These are phyloP conservation scores for Pantherophis vulpinus DNA, from an alignment of 2,797 vertebrate genomes.

Conservation along the genomic window DNA sequence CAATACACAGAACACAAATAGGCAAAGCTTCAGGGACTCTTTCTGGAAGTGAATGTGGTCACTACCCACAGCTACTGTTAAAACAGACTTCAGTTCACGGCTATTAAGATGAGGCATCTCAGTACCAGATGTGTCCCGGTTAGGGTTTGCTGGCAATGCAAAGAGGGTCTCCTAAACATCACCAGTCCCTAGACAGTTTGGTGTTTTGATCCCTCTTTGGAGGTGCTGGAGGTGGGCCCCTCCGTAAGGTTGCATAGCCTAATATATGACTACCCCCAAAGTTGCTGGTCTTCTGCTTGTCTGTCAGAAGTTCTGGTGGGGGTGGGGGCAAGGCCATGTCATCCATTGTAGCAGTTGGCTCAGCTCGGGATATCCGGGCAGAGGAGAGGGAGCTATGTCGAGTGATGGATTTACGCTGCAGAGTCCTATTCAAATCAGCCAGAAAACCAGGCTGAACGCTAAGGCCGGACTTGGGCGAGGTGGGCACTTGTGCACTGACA, in stretches of 20 bases:
- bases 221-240: constrained; percentile 89
- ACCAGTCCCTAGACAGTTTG: constrained; percentile 91
- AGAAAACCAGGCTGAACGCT: constrained; percentile 91
- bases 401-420: constrained; percentile 92
- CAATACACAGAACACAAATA: constrained; percentile 30
- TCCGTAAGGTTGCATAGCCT: constrained; percentile 93
- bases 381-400: constrained; percentile 89
- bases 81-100: constrained; percentile 43
- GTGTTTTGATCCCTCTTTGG: constrained; percentile 93
- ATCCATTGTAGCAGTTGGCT: constrained; percentile 88
- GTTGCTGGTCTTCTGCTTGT: constrained; percentile 78
- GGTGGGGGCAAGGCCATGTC: constrained; percentile 93
- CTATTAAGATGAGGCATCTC: constrained; percentile 43
- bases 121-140: constrained; percentile 10
- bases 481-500: constrained; percentile 80
- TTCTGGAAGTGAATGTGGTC: constrained; percentile 48
- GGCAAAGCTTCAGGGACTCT: constrained; percentile 38
- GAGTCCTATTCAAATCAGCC: constrained; percentile 91
- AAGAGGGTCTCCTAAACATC: constrained; percentile 40
- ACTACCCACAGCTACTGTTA: constrained; percentile 46
- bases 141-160: not conserved
- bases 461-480: constrained; percentile 88
- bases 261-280: constrained; percentile 88
- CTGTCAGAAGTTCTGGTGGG: constrained; percentile 87
- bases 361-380: constrained; percentile 71